Percentiles rank a stretch among this genome's conserved stretches.
phyloP scores from a whole-genome alignment of 1,140 invertebrate species.

The Drosophila paulistorum region DNA sequence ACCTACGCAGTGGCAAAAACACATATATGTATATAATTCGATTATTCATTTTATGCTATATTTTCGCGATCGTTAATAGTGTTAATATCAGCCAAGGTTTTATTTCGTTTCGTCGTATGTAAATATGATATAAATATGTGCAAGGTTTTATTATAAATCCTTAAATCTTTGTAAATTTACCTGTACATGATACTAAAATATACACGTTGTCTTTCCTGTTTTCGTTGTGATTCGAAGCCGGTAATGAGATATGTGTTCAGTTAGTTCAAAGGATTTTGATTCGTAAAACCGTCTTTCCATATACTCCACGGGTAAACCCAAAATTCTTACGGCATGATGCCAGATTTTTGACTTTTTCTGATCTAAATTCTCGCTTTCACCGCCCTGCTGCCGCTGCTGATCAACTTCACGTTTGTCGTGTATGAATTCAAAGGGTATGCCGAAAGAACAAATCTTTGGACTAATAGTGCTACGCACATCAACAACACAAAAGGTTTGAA shows the following conservation, averaged over 20 bases:
- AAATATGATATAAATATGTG: too few species aligned
- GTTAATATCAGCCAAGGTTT: too few species aligned
- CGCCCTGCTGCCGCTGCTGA: constrained; percentile 3
- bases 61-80: too few species aligned
- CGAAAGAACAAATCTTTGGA: constrained; percentile 27
- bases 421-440: constrained; percentile 35
- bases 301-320: constrained; percentile 27
- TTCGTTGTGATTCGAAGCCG: not conserved
- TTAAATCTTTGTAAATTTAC: too few species aligned
- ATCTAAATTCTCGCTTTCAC: not conserved
- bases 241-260: constrained; percentile 10
- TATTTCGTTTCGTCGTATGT: too few species aligned
- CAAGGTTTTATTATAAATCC: too few species aligned
- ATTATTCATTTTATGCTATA: too few species aligned
- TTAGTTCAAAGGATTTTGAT: constrained; percentile 26
- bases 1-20: too few species aligned
- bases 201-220: too few species aligned
- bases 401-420: not conserved
- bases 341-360: not conserved
- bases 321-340: constrained; percentile 42
- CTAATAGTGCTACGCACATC: constrained; percentile 35
- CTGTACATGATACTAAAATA: too few species aligned
- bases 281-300: constrained; percentile 19
- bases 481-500: constrained; percentile 61
- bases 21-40: too few species aligned